Percentiles rank a stretch among this genome's conserved stretches.
Evolutionary conservation across 92 coral and sea anemone species (phyloP).

Genomic region (Bergia sp.): DNA sequence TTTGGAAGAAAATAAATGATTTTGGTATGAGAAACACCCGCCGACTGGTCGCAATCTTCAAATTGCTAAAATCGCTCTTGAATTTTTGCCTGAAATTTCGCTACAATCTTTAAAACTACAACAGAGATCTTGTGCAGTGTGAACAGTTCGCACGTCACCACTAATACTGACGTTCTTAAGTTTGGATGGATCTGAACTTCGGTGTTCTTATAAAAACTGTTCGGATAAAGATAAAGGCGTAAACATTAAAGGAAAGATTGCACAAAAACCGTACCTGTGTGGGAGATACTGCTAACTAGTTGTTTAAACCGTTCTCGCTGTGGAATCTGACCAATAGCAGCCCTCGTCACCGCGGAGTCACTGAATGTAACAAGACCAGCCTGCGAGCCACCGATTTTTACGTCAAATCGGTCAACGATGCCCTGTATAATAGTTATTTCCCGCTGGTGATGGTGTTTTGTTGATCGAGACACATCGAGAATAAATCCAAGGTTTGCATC

Average conservation of each 20-base stretch:
- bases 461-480: neutral
- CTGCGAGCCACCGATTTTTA: neutral
- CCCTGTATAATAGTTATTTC: constrained; percentile 12
- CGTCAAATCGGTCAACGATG: neutral
- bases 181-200: too few relatives aligned
- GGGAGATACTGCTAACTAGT: neutral
- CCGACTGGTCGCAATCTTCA: too few relatives aligned
- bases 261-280: neutral
- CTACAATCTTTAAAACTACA: too few relatives aligned
- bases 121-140: too few relatives aligned
- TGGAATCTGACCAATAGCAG: neutral
- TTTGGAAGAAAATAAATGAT: too few relatives aligned
- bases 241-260: neutral
- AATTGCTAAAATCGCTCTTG: too few relatives aligned
- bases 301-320: neutral
- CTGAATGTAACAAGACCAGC: constrained; percentile 24
- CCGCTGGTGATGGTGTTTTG: neutral
- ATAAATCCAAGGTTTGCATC: constrained; percentile 21
- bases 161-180: too few relatives aligned
- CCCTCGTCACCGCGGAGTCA: neutral
- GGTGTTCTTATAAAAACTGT: neutral
- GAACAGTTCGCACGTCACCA: too few relatives aligned
- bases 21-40: too few relatives aligned
- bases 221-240: neutral
- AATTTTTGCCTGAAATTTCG: too few relatives aligned